phyloP scores from a whole-genome alignment of 2,888 invertebrate species.

The Ormyrus nitidulus region DNA sequence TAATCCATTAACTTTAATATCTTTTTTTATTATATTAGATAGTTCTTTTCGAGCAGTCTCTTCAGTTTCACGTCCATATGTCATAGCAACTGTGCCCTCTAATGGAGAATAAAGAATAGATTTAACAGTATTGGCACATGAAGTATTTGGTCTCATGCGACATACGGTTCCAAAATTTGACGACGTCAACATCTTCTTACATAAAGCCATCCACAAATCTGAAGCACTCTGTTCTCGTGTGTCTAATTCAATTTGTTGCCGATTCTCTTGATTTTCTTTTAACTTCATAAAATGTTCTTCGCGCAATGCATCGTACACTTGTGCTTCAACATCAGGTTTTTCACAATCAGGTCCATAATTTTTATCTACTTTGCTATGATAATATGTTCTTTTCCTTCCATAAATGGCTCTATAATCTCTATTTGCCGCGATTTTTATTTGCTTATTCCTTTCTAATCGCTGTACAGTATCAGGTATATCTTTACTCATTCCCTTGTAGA shows the following conservation, averaged over 20 bases:
- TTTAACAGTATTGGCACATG: conserved; percentile 43
- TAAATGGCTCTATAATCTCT: neutral
- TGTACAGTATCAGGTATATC: neutral
- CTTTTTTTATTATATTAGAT: neutral
- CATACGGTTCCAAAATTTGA: conserved; percentile 57
- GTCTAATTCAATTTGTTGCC: conserved; percentile 49
- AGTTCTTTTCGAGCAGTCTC: conserved; percentile 37
- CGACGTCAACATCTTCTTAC: conserved; percentile 56
- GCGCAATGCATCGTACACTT: neutral
- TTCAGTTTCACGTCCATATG: conserved; percentile 56
- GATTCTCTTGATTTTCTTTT: conserved; percentile 38
- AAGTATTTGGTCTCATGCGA: conserved; percentile 43
- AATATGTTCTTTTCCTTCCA: neutral
- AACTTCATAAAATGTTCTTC: conserved; percentile 50
- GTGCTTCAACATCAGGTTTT: conserved; percentile 52
- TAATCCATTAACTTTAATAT: conserved; percentile 48
- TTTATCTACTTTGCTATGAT: conserved; percentile 33
- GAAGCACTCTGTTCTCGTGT: conserved; percentile 50
- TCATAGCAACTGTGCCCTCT: conserved; percentile 13
- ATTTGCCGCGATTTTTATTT: neutral
- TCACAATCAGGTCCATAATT: conserved; percentile 56
- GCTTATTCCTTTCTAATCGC: neutral
- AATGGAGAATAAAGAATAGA: conserved; percentile 45
- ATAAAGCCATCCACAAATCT: conserved; percentile 50
- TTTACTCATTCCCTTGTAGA: neutral